These are phyloP conservation scores for Chrysolina oricalcia DNA, from an alignment of 2,888 invertebrate species.

Conservation along the genomic window DNA sequence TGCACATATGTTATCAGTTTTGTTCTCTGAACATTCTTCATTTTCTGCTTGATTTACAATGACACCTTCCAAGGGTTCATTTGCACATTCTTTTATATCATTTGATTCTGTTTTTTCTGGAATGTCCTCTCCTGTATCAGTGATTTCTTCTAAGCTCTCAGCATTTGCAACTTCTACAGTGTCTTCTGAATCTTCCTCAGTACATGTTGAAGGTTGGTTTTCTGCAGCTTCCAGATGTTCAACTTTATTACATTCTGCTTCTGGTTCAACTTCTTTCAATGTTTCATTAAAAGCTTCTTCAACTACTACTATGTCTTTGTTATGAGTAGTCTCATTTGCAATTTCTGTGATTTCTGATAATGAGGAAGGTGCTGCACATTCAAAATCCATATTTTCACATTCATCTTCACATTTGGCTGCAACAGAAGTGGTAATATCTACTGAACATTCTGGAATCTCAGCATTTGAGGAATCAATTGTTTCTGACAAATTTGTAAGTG, in stretches of 20 bases:
- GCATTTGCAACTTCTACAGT: neutral
- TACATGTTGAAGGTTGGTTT: neutral
- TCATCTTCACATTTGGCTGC: neutral
- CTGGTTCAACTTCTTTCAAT: neutral
- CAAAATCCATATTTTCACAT: neutral
- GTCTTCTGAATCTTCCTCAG: neutral
- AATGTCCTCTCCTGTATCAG: neutral
- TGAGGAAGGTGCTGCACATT: neutral
- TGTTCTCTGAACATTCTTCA: slow-evolving; percentile 31
- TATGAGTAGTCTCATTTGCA: slow-evolving; percentile 30
- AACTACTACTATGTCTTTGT: slow-evolving; percentile 10
- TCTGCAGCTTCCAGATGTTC: neutral
- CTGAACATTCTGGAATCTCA: neutral
- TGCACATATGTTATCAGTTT: slow-evolving; percentile 3
- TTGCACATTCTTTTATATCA: neutral
- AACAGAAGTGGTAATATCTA: neutral
- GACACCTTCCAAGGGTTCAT: neutral
- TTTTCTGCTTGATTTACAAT: neutral
- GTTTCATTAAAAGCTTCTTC: neutral
- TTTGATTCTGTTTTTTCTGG: neutral
- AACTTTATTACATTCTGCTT: neutral
- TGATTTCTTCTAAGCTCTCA: neutral
- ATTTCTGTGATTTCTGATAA: neutral
- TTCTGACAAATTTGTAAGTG: neutral
- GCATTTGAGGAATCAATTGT: neutral